Conservation (phyloP, 2,113 vertebrate genomes). For the Chamaea fasciata region DNA sequence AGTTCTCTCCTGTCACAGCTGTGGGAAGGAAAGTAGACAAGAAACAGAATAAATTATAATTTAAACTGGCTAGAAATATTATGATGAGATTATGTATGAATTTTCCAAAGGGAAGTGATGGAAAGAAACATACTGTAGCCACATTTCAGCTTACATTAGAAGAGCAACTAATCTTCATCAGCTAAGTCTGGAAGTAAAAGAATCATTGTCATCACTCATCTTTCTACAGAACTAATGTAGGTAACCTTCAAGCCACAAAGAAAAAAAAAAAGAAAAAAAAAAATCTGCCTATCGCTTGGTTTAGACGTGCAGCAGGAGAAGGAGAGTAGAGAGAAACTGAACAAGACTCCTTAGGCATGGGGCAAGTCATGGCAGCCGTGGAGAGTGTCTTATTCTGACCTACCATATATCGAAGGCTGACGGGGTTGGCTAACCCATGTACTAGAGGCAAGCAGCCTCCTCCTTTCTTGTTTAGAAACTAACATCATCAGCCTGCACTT, state of each 20-base stretch:
- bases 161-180: slow-evolving; percentile 6
- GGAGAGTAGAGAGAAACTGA: neutral
- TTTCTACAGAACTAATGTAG: slow-evolving; percentile 38
- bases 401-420: neutral
- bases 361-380: neutral
- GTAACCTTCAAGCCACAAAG: slow-evolving; percentile 28
- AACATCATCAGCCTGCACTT: neutral
- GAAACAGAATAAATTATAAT: neutral
- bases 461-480: neutral
- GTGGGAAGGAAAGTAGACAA: neutral
- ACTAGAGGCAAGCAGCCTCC: neutral
- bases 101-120: neutral
- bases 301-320: neutral
- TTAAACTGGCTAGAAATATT: neutral
- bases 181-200: neutral
- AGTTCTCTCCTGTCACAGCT: neutral
- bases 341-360: neutral
- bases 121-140: neutral
- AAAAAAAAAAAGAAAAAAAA: neutral
- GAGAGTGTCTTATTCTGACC: neutral
- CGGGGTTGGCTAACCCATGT: neutral
- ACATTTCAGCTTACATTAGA: neutral
- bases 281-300: neutral
- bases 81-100: neutral
- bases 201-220: slow-evolving; percentile 6